A percentile compares a stretch with the other conserved stretches of the same genome.
phyloP scores from a whole-genome alignment of 2,113 vertebrate species.

The Procapra przewalskii region DNA sequence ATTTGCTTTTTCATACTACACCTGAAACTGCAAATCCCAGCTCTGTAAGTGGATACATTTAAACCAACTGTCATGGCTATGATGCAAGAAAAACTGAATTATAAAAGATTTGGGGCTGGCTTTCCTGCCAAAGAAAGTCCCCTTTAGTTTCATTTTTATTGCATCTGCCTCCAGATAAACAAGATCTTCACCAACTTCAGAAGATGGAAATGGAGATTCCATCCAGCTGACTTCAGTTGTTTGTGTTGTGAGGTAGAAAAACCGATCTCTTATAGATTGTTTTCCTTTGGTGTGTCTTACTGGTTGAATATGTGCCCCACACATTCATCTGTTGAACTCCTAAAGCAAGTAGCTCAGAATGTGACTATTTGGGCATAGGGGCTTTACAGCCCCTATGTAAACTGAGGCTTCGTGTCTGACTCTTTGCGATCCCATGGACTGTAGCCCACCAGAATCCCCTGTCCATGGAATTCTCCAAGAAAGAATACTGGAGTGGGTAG shows the following conservation, averaged over 20 bases:
- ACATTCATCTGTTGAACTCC: not conserved
- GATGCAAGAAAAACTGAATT: not conserved
- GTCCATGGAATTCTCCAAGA: not conserved
- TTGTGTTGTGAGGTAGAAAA: not conserved
- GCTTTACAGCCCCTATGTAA: not conserved
- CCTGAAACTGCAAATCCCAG: not conserved
- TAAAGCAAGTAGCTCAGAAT: not conserved
- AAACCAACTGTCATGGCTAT: not conserved
- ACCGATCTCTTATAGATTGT: not conserved
- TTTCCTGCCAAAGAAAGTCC: not conserved
- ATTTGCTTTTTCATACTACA: conserved; percentile 2
- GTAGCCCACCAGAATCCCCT: not conserved
- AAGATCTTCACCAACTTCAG: not conserved
- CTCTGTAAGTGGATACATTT: not conserved
- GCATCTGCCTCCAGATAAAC: not conserved
- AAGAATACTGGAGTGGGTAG: not conserved
- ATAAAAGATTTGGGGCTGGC: not conserved
- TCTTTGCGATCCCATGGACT: not conserved
- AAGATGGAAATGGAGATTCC: not conserved
- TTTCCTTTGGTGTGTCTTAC: not conserved
- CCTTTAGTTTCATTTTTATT: not conserved
- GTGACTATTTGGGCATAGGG: not conserved
- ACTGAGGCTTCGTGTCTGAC: not conserved
- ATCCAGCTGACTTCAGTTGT: no score
- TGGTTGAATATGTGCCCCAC: not conserved